Base-by-base conservation (phyloP, 1,140 invertebrate genomes). In the Dendroctonus ponderosae region DNA sequence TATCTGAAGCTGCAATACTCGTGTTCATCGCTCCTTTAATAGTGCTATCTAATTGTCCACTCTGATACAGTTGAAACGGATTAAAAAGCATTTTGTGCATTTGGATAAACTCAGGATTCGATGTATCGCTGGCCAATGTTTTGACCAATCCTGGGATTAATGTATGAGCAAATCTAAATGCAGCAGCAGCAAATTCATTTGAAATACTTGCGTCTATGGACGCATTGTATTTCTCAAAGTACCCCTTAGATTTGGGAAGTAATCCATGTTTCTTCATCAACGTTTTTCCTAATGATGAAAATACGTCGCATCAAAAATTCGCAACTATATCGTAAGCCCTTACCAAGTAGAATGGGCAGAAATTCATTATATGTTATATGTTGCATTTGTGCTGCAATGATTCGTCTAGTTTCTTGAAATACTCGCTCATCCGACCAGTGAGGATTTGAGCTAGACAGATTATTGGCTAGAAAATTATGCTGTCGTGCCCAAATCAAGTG, bases 331-430 rank as follows among this genome's bases (percentile, higher is more conserved):
- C 12, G 50, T n/a, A 42, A 7, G 37, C 42, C 15, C 42, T 46
- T 76, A 79, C 93, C 91, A 0, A 97, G 71, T 1, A 97, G 76
- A 8, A 91, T 82, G 0, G 93, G 92, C 37, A 97, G 72, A 74
- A 93, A 94, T 77, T 96, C 93, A n/a, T 87, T 86, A 77, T 93
- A 96, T 0, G 91, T 89, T 41, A 97, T 89, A 70, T 96, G 92
- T 72, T 95, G 93, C 72, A 95, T 80, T 75, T 94, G 86, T 0
- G 92, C 94, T 0, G 80, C 84, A 0, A 96, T 74, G n/a, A 98
- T 91, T 74, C 86, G 83, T 75, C 89, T 79, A 0, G 89, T 75
- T 80, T 97, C 95, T 75, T 93, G 89, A 77, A 86, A 96, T 0
- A 94, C 61, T 0, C 71, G 80, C 73, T 94, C 89, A 71, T 97